A percentile compares a stretch with the other conserved stretches of the same genome.
Conservation (phyloP, 2,113 vertebrate genomes). For the Poecilia latipinna region DNA sequence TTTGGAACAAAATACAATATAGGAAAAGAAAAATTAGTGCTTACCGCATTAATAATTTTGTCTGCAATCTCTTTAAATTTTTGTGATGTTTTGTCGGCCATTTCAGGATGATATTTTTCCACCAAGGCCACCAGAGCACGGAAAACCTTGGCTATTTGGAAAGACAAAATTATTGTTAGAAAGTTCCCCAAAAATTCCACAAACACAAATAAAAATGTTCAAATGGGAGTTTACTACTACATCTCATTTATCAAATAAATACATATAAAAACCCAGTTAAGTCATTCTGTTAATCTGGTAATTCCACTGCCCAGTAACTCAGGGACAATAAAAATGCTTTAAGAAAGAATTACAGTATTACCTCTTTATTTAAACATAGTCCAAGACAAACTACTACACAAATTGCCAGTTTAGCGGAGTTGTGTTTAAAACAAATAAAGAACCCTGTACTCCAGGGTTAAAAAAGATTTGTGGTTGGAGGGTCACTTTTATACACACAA, state of each 20-base stretch:
- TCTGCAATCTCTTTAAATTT: accelerated
- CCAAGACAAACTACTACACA: no score
- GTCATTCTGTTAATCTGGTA: no score
- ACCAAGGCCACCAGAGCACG: slow-evolving; percentile 4
- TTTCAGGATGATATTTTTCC: accelerated
- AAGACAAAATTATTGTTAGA: slow-evolving; percentile 4
- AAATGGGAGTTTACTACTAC: background rate
- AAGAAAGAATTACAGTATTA: no score
- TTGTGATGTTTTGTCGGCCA: accelerated
- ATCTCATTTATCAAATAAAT: background rate
- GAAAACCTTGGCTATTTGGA: slow-evolving; percentile 64
- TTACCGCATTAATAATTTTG: accelerated
- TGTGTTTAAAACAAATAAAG: no score
- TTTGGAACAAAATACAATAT: background rate
- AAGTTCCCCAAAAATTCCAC: background rate
- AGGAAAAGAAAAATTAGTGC: background rate
- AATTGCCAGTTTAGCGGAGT: no score
- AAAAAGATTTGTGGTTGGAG: no score
- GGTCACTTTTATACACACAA: no score
- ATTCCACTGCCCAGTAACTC: no score
- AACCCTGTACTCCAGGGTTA: no score
- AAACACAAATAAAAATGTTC: background rate
- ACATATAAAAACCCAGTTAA: background rate
- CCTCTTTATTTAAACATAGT: no score
- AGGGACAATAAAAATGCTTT: no score